These are phyloP conservation scores for Dolichoris vasculosae DNA, from an alignment of 1,140 invertebrate genomes.

Conservation along the genomic window DNA sequence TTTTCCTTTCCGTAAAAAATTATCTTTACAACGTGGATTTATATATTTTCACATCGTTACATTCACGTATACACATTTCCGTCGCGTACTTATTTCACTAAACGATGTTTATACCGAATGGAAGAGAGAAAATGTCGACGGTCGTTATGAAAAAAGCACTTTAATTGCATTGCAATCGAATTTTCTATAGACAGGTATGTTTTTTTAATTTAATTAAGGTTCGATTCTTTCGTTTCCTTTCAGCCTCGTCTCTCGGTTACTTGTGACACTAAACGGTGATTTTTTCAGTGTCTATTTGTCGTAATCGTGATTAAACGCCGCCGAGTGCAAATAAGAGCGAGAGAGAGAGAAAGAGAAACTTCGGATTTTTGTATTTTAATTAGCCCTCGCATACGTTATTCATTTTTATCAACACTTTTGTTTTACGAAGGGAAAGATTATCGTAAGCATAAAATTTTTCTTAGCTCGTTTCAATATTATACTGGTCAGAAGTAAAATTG, in stretches of 20 bases:
- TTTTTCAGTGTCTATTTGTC: background rate
- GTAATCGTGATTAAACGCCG: background rate
- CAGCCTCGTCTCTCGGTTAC: background rate
- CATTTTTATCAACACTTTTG: background rate
- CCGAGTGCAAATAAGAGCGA: background rate
- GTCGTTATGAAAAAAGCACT: background rate
- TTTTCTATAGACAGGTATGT: background rate
- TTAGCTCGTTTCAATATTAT: background rate
- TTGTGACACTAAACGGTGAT: background rate
- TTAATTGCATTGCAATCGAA: slow-evolving; percentile 4
- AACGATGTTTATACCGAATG: background rate
- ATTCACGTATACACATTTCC: background rate
- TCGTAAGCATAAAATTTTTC: background rate
- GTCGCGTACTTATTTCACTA: background rate
- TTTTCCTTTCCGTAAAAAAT: slow-evolving; percentile 26
- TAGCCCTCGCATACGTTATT: background rate
- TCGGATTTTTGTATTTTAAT: slow-evolving; percentile 21
- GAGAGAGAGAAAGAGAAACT: background rate
- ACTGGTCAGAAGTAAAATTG: background rate
- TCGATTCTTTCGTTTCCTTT: background rate
- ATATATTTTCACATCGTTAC: background rate
- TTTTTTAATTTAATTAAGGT: slow-evolving; percentile 34
- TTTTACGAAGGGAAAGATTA: background rate
- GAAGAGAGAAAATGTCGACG: background rate
- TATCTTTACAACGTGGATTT: slow-evolving; percentile 29